Base-by-base conservation (phyloP, 2,113 vertebrate species). In the Tautogolabrus adspersus region DNA sequence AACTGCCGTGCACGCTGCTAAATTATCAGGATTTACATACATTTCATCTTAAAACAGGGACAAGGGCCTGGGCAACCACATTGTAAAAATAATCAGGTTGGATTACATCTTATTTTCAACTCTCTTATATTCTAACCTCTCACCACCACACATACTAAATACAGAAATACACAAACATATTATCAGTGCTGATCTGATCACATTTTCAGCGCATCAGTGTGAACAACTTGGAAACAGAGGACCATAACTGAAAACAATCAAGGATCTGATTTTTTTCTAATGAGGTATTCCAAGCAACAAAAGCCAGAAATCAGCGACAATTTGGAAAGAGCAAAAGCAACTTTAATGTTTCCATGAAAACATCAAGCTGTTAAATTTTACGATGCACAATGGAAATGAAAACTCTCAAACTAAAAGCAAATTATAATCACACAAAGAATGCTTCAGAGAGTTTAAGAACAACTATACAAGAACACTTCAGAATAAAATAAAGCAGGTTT, bases 11-110 rank as follows among this genome's bases (percentile, higher is more conserved):
- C 70, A 44, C 49, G 62, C 70, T 54, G 61, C 73, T 72, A 84
- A 83, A 91, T 85, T 72, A 86, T 82, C 72, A 64, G 34, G 52
- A 93, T 89, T 91, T 88, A 81, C 58, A 82, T 81, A 80, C 75
- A 87, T 92, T 75, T 75, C 46, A 72, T 79, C 18, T 61, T 46
- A 16, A 76, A 85, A 81, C 10, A 26, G 44, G 81, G 68, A 85
- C 69, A 11, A 19, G 44, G 34, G 18, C 69, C 21, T 1, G 7
- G 22, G 18, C 47, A 19, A 49, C 47, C 47, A 49, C 12, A 47
- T 12, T 16, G 16, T 12, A 47, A 18, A 47, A 16, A 47, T 4
- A 26, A 13, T 16, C 13, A 6, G 19, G 6, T 18, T 19, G 2
- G 60, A 57, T 68, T 70, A 78, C 56, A 63, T 47, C 76, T 75